These are phyloP conservation scores for Toxostoma redivivum DNA, from an alignment of 2,113 vertebrate species.

Conservation along the genomic window DNA sequence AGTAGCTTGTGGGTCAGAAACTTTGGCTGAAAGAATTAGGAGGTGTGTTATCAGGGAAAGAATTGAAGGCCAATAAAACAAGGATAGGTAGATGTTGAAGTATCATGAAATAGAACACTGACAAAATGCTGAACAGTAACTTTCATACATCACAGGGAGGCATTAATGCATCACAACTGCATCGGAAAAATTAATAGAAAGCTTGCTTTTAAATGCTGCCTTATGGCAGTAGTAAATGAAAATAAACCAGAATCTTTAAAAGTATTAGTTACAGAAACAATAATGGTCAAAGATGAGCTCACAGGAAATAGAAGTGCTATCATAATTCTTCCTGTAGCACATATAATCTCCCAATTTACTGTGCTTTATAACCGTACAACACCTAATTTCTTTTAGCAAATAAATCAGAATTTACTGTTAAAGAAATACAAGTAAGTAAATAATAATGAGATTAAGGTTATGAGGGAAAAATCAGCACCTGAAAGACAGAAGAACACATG, in stretches of 20 bases:
- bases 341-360: background rate
- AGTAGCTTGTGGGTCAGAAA: background rate
- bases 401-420: background rate
- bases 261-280: background rate
- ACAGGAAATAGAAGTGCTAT: background rate
- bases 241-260: background rate
- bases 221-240: background rate
- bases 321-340: background rate
- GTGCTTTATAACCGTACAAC: background rate
- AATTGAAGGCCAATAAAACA: background rate
- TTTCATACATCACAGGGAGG: background rate
- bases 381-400: background rate
- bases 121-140: background rate
- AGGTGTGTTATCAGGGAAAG: background rate
- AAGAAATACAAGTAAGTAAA: background rate
- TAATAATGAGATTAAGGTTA: background rate
- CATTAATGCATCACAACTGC: background rate
- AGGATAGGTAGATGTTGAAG: background rate
- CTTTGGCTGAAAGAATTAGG: background rate
- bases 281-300: background rate
- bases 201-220: background rate
- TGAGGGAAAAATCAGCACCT: background rate
- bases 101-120: background rate
- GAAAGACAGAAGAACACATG: background rate
- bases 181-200: background rate